Base-by-base conservation (phyloP, 2,888 invertebrate species). In the Ophion ellenae region DNA sequence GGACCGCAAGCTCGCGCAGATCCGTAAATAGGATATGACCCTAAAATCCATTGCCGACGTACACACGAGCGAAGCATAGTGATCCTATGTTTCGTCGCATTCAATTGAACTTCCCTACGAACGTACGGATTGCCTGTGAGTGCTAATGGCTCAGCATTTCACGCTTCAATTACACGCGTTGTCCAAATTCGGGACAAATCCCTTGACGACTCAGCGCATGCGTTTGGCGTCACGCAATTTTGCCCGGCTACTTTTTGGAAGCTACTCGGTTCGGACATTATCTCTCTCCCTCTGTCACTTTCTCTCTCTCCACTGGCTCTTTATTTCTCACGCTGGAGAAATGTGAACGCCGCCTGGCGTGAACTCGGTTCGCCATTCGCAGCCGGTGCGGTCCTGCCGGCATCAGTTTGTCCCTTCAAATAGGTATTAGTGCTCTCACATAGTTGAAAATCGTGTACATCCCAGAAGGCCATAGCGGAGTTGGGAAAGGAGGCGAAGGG, bases 331-430 rank as follows among this genome's bases (percentile, higher is more conserved):
- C 45, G 40, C 45, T 66, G n/a, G 11, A 59, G 57, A 70, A 70
- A 70, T 47, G 71, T 70, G 69, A 47, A 70, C 45, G 74, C 70
- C 64, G 40, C 53, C 70, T 74, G 86, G 74, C 78, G 81, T 83
- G 81, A 86, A 83, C 81, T 77, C 81, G 80, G n/a, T 59, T 45
- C 69, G 70, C 59, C 28, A 59, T 73, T 83, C 69, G 69, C 81
- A 81, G 80, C 85, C 64, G 83, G 75, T 73, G 71, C 47, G 32
- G 67, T 83, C 77, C 45, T 47, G 77, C 36, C 74, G 84, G 64
- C 40, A 78, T 64, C 69, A 77, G 77, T 57, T 59, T 70, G 78
- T 81, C 77, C 76, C n/a, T 86, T 86, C 80, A 83, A 86, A 83
- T 81, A 74, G 81, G 86, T 86, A 86, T 86, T 83, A 86, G 81